Evolutionary conservation across 2,113 vertebrate species (phyloP).

Genomic region (Cacatua alba): DNA sequence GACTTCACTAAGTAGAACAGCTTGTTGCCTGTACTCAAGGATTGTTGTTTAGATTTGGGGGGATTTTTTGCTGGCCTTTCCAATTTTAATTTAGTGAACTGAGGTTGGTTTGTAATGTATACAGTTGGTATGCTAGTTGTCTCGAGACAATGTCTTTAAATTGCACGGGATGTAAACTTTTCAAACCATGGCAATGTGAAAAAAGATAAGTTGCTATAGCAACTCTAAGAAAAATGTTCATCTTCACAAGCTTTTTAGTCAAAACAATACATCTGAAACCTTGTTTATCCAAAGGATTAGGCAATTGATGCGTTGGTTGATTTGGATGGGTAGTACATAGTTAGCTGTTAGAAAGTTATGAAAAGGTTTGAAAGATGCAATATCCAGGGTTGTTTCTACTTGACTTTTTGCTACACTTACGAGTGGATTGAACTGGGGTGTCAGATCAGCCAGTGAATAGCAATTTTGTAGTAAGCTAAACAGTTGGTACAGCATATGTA

Average conservation of each 20-base stretch:
- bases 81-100: background rate
- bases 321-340: background rate
- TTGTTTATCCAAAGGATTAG: background rate
- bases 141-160: background rate
- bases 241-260: background rate
- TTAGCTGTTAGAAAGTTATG: background rate
- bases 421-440: background rate
- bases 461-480: background rate
- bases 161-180: background rate
- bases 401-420: background rate
- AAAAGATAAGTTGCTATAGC: constrained; percentile 35
- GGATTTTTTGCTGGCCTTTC: background rate
- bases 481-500: background rate
- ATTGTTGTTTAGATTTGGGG: background rate
- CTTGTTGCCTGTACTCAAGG: background rate
- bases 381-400: background rate
- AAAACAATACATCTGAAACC: background rate
- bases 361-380: background rate
- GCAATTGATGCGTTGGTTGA: background rate
- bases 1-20: background rate
- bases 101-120: background rate
- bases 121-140: background rate
- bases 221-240: background rate
- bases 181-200: background rate
- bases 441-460: background rate